Evolutionary conservation across 2,113 vertebrate genomes (phyloP).

Genomic region (Mirza zaza): DNA sequence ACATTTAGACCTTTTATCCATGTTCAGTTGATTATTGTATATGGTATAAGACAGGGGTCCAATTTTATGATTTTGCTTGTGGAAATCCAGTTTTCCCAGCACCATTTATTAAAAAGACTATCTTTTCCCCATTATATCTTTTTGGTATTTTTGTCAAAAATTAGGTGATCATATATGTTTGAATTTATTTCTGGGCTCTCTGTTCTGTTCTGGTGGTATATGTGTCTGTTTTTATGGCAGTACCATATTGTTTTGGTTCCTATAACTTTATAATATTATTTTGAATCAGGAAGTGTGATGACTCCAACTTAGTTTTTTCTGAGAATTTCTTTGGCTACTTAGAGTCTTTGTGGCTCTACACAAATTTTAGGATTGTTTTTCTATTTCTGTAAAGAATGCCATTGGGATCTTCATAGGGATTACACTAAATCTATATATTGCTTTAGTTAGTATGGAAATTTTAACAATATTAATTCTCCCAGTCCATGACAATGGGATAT

Average conservation of each 20-base stretch:
- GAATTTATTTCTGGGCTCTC: not conserved
- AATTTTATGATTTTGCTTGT: not conserved
- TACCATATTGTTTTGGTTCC: not conserved
- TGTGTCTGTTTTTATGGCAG: not conserved
- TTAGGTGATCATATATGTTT: not conserved
- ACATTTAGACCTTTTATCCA: not conserved
- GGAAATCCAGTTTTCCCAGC: not conserved
- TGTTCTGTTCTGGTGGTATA: not conserved
- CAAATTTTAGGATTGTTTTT: not conserved
- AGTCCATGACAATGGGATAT: not conserved
- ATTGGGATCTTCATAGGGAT: not conserved
- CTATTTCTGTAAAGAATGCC: not conserved
- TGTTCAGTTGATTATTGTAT: not conserved
- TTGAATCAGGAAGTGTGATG: not conserved
- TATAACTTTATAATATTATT: not conserved
- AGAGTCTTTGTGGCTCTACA: not conserved
- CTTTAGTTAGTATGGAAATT: not conserved
- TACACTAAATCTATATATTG: not conserved
- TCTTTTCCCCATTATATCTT: not conserved
- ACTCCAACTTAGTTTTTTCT: not conserved
- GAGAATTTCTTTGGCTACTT: not conserved
- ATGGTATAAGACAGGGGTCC: not conserved
- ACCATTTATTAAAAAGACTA: not conserved
- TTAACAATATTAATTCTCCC: not conserved
- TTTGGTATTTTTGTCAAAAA: not conserved